Evolutionary conservation across 2,113 vertebrate species (phyloP).

Genomic region (Cyphomyrus discorhynchus): DNA sequence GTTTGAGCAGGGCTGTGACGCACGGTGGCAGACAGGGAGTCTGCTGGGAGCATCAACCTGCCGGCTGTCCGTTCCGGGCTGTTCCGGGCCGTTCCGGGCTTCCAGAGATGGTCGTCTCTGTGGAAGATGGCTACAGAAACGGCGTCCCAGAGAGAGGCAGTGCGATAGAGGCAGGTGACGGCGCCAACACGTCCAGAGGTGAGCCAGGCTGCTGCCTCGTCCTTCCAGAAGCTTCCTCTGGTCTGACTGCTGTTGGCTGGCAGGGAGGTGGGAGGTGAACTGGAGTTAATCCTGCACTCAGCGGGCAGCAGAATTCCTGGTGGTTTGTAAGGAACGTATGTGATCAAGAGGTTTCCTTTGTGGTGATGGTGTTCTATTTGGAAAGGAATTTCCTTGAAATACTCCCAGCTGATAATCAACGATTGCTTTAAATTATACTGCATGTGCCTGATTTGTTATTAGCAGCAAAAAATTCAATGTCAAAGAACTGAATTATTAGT

Average conservation of each 20-base stretch:
- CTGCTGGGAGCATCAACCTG: background rate
- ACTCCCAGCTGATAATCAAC: background rate
- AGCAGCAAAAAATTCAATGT: background rate
- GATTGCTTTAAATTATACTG: background rate
- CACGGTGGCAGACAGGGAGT: background rate
- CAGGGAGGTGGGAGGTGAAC: background rate
- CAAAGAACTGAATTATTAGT: background rate
- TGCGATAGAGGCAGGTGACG: background rate
- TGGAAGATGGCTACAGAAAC: background rate
- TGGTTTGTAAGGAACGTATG: background rate
- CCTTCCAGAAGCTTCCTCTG: background rate
- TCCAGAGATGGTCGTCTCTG: background rate
- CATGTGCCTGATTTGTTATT: background rate
- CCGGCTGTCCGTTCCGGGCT: background rate
- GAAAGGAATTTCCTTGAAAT: background rate
- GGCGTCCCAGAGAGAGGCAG: background rate
- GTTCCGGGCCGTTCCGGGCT: background rate
- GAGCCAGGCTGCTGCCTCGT: background rate
- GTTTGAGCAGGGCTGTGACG: background rate
- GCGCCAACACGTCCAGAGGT: background rate
- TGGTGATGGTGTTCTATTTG: background rate
- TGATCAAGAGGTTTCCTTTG: background rate
- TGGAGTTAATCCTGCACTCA: background rate
- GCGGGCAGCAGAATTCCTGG: background rate
- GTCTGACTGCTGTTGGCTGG: background rate